Percentiles rank a stretch among this genome's conserved stretches.
These are phyloP conservation scores for Geotrupes spiniger DNA, from an alignment of 2,888 invertebrate species.

Conservation along the genomic window DNA sequence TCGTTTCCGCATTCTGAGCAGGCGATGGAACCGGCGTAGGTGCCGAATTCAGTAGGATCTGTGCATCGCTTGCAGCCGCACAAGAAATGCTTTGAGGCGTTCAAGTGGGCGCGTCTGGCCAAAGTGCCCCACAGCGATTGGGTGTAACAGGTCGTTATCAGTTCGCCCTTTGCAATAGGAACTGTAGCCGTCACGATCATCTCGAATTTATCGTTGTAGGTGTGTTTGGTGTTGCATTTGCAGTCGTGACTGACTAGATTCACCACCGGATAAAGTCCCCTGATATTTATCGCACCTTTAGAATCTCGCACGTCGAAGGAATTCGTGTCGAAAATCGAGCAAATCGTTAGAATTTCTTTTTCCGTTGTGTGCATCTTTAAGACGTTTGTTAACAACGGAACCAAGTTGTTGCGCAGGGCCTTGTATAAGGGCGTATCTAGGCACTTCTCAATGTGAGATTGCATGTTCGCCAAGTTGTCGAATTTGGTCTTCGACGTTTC, in stretches of 20 bases:
- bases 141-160: conserved; percentile 68
- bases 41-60: conserved; percentile 67
- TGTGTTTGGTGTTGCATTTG: conserved; percentile 68
- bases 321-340: conserved; percentile 72
- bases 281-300: conserved; percentile 53
- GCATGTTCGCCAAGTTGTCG: conserved; percentile 55
- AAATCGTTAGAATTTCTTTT: conserved; percentile 58
- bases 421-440: conserved; percentile 59
- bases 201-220: conserved; percentile 59
- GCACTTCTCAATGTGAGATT: conserved; percentile 63
- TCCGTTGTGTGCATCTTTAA: conserved; percentile 58
- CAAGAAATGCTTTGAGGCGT: conserved; percentile 64
- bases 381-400: conserved; percentile 60
- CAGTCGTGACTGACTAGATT: conserved; percentile 73
- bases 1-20: conserved; percentile 50
- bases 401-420: conserved; percentile 59
- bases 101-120: conserved; percentile 59
- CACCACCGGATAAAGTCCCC: conserved; percentile 64
- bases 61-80: conserved; percentile 66
- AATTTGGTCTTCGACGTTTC: conserved; percentile 55
- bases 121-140: conserved; percentile 69
- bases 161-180: conserved; percentile 64
- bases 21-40: conserved; percentile 58
- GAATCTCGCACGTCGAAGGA: conserved; percentile 63
- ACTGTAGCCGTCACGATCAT: conserved; percentile 64